Percentiles rank a stretch among this genome's conserved stretches.
These are phyloP conservation scores for Chionoecetes opilio DNA, from an alignment of 1,140 invertebrate genomes.

Conservation along the genomic window DNA sequence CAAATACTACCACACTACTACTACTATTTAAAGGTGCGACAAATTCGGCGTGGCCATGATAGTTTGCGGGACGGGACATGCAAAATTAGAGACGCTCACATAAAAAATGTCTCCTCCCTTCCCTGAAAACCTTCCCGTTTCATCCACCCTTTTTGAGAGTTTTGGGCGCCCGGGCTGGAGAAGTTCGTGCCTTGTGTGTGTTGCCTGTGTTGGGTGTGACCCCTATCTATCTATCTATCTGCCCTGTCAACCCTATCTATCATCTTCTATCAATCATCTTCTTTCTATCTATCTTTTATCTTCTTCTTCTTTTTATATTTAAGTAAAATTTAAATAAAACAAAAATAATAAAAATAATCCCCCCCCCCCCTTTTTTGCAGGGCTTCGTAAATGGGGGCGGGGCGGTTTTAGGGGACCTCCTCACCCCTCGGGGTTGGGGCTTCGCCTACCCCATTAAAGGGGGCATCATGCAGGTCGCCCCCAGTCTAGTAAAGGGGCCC, in stretches of 20 bases:
- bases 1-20: too few species aligned
- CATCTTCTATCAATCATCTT: too few species aligned
- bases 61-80: conserved; percentile 87
- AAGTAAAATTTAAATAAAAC: too few species aligned
- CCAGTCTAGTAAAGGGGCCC: conserved; percentile 98
- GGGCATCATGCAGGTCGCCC: conserved; percentile 96
- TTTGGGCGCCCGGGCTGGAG: conserved; percentile 94
- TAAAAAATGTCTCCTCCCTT: conserved; percentile 92
- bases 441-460: conserved; percentile 97
- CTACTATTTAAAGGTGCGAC: too few species aligned
- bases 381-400: conserved; percentile 98
- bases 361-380: conserved; percentile 47
- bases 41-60: too few species aligned
- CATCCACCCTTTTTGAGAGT: conserved; percentile 97
- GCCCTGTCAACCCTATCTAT: too few species aligned
- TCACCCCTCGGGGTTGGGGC: conserved; percentile 96
- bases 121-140: conserved; percentile 96
- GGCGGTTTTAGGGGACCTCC: conserved; percentile 97
- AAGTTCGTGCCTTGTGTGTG: conserved; percentile 84
- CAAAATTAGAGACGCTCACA: conserved; percentile 89
- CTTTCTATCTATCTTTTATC: too few species aligned
- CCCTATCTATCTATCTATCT: too few species aligned
- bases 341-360: too few species aligned
- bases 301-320: background rate
- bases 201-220: background rate